Percentiles rank a stretch among this genome's conserved stretches.
phyloP scores from a whole-genome alignment of 1,140 invertebrate species.

The Cecropterus lyciades region DNA sequence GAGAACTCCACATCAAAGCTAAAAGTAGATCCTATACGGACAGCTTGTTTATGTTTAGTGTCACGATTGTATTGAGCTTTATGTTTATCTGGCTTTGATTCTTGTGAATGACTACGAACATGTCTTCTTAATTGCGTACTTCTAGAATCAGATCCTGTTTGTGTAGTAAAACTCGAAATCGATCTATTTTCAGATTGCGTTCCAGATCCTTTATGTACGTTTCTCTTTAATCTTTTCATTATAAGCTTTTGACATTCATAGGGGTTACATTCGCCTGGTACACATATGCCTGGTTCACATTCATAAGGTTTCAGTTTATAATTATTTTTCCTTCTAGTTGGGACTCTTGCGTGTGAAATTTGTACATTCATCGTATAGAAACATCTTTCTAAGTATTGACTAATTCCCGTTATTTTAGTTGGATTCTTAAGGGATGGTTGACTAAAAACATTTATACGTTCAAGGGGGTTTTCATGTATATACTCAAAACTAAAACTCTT shows the following conservation, averaged over 20 bases:
- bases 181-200: background rate
- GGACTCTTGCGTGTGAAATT: conserved; percentile 12
- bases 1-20: conserved; percentile 52
- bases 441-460: conserved; percentile 4
- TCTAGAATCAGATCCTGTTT: background rate
- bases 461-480: background rate
- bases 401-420: conserved; percentile 12
- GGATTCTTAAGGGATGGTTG: background rate
- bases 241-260: background rate
- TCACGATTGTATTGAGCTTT: background rate
- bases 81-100: conserved; percentile 2
- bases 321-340: background rate
- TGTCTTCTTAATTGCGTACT: background rate
- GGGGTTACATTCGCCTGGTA: background rate
- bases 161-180: background rate
- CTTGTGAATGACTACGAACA: background rate
- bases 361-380: conserved; percentile 50
- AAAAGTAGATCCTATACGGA: conserved; percentile 47
- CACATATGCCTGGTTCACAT: background rate
- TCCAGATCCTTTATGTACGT: background rate
- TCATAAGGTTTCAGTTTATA: background rate
- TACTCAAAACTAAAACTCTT: conserved; percentile 3
- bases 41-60: conserved; percentile 30
- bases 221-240: background rate
- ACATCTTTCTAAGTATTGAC: conserved; percentile 39